Evolutionary conservation across 1,140 invertebrate genomes (phyloP), one percentile per base, ranked within the genome.

Genomic region (Phenacoccus solenopsis): DNA sequence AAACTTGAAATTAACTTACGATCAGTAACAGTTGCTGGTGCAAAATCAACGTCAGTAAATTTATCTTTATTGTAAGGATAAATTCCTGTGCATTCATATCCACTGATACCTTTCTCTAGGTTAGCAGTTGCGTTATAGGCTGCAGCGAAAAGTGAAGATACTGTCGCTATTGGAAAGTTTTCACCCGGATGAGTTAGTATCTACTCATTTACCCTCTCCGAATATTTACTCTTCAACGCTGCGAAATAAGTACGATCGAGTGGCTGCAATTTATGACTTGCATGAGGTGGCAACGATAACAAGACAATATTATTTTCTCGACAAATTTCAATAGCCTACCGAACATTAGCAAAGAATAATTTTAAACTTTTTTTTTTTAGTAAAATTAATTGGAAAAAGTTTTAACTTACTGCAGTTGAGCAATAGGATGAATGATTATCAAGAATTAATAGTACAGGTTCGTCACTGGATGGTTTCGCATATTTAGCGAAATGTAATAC

Each of bases 231-330:
- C 70, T 75, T 74, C 16, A 71, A 70, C 24, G 73, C 70, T 12
- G 69, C 71, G 70, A 70, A 72, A 57, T 64, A 71, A n/a, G 72
- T 16, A 12, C 69, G 21, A 38, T 80, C 79, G 16, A 81, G 73
- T 1, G 79, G 80, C 68, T 80, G 79, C 20, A 81, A 72, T 71
- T 76, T 77, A 68, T 80, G 77, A 30, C 74, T 75, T 20, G 68
- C 71, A 70, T 77, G 76, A 7, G 75, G 75, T 35, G 75, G 74
- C 32, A 76, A 75, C 13, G 70, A 73, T 1, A 78, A 20, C n/a
- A 77, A 70, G 0, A 71, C 67, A 9, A 78, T 72, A 10, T 72
- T 69, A 71, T 74, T 74, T 69, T 67, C 71, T 68, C 61, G 70
- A 35, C 59, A 72, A 49, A 72, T 71, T 32, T 74, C 68, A 24